Evolutionary conservation across 1,140 invertebrate species (phyloP).

Genomic region (Drosophila kepulauana): DNA sequence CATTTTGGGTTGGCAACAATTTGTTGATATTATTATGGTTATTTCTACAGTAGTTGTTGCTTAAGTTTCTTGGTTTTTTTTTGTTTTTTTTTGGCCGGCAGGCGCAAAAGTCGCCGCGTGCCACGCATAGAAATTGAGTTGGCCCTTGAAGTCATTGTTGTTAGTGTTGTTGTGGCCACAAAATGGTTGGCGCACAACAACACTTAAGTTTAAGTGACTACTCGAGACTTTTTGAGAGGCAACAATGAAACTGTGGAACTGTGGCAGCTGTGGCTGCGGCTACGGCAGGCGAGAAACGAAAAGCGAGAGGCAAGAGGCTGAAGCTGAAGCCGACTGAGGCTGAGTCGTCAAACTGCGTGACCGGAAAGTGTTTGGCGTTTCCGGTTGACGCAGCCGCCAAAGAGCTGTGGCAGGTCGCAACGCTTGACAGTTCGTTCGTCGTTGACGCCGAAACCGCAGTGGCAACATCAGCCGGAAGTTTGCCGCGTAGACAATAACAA

Average conservation of each 20-base stretch:
- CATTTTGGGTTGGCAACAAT: conserved; percentile 30
- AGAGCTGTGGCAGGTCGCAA: conserved; percentile 12
- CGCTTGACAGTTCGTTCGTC: not conserved
- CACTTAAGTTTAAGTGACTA: conserved; percentile 78
- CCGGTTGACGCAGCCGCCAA: conserved; percentile 66
- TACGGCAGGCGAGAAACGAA: conserved; percentile 2
- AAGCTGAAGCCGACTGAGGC: conserved; percentile 13
- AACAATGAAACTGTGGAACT: conserved; percentile 9
- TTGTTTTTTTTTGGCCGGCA: conserved; percentile 10
- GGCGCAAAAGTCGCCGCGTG: conserved; percentile 54
- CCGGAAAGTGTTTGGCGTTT: conserved; percentile 79
- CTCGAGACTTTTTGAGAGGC: conserved; percentile 66
- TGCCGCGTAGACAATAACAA: conserved; percentile 63
- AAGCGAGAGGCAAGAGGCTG: not conserved
- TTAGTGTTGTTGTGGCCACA: conserved; percentile 67
- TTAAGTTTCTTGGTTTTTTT: conserved; percentile 17
- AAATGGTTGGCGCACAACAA: conserved; percentile 79
- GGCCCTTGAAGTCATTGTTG: conserved; percentile 57
- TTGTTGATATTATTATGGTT: conserved; percentile 10
- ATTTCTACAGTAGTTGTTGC: not conserved
- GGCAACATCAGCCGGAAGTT: conserved; percentile 57
- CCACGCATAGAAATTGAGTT: conserved; percentile 76
- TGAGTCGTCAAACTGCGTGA: conserved; percentile 66
- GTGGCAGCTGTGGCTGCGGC: not conserved
- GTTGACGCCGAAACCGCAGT: conserved; percentile 40